Base-by-base conservation (phyloP, 2,888 invertebrate genomes). In the Phragmatobia fuliginosa region DNA sequence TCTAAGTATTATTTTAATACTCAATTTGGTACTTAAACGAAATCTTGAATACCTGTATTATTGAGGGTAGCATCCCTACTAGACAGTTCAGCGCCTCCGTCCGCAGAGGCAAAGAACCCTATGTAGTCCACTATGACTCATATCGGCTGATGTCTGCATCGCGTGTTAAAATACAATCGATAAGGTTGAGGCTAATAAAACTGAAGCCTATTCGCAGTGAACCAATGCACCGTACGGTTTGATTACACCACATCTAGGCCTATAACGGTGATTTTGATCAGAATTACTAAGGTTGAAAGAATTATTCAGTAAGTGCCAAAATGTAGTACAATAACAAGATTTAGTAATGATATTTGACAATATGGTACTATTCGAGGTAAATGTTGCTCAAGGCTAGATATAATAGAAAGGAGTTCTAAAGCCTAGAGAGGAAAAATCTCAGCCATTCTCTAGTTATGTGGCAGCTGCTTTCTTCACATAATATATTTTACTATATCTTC, bases 151-250 rank as follows among this genome's bases (percentile, higher is more conserved):
- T 81, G 72, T 72, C 74, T 62, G 70, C 52, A 75, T 83, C 68
- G 82, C 83, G 75, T 82, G 81, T 71, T 66, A 66, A 61, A 63
- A 60, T 52, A 70, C 79, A 72, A 81, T 81, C 77, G 77, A 81
- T 82, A 75, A 70, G 70, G 49, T 73, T 62, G 73, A 59, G 72
- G 56, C 74, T 75, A 76, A 77, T 80, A 82, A 73, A 73, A 52
- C 63, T 62, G 75, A 73, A 75, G 52, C 62, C 63, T 80, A 76
- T 79, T 67, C 73, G 59, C 67, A 66, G 61, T 59, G 63, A 72
- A 79, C 66, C 80, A 74, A 67, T 67, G 74, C 73, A 76, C 73
- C 41, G 71, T 67, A 80, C 72, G 74, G 72, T 74, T 78, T 28
- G 81, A 81, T 82, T 80, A 77, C 68, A 66, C 68, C 45, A 70